Conservation (phyloP, 2,888 invertebrate genomes). For the Sesamia inferens region DNA sequence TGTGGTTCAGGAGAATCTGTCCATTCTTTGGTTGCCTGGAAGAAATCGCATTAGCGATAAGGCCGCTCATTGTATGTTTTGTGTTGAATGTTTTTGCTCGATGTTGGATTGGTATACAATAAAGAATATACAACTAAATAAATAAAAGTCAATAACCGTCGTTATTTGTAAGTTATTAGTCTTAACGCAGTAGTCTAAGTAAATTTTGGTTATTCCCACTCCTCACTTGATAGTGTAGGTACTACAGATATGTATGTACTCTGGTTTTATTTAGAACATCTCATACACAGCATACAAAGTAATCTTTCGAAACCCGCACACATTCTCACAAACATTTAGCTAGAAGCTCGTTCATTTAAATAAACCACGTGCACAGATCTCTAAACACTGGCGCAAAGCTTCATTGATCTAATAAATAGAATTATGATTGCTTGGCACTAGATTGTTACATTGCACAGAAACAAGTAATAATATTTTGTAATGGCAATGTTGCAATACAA, state of each 20-base stretch:
- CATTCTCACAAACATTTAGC: constrained; percentile 3
- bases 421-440: constrained; percentile 13
- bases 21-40: no score
- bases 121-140: no score
- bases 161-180: no score
- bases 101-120: no score
- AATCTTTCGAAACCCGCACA: constrained; percentile 6
- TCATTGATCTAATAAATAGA: constrained; percentile 36
- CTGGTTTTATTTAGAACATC: neutral
- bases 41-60: no score
- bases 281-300: neutral
- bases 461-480: neutral
- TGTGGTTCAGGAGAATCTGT: no score
- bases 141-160: no score
- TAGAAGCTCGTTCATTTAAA: constrained; percentile 24
- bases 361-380: constrained; percentile 28
- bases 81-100: no score
- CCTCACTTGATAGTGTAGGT: no score
- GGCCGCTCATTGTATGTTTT: no score
- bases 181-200: no score
- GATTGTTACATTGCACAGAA: constrained; percentile 22
- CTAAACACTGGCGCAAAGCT: constrained; percentile 35
- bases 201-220: no score
- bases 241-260: neutral
- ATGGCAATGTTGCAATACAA: neutral